These are phyloP conservation scores for Rapana venosa DNA, from an alignment of 2,888 invertebrate genomes.

Conservation along the genomic window DNA sequence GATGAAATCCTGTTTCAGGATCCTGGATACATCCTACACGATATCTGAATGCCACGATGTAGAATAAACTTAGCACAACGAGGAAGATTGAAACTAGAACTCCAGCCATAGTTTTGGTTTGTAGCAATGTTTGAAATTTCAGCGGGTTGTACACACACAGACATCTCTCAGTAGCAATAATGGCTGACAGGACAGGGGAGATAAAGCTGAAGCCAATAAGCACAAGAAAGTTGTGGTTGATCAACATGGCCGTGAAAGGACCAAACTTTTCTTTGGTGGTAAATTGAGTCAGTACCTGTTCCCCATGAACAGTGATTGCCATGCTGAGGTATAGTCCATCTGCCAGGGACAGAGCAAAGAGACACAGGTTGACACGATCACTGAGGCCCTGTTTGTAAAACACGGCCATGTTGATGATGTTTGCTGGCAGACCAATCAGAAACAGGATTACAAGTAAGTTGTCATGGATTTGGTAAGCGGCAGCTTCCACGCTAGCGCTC, in stretches of 20 bases:
- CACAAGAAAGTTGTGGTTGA: neutral
- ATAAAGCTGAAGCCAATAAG: neutral
- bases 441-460: neutral
- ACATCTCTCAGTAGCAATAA: slow-evolving; percentile 14
- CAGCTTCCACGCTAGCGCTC: neutral
- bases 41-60: neutral
- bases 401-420: slow-evolving; percentile 27
- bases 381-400: neutral
- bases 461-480: neutral
- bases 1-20: neutral
- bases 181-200: slow-evolving; percentile 10
- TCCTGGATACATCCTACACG: neutral
- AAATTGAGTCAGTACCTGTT: neutral
- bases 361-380: slow-evolving; percentile 17
- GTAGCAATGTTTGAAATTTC: neutral
- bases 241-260: neutral
- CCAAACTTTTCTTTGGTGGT: neutral
- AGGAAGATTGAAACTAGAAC: neutral
- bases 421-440: neutral
- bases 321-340: neutral
- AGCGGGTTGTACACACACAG: slow-evolving; percentile 9
- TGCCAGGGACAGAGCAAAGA: slow-evolving; percentile 1
- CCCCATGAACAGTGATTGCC: neutral
- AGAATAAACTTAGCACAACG: neutral
- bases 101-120: neutral